A percentile compares a stretch with the other conserved stretches of the same genome.
Evolutionary conservation across 2,113 vertebrate species (phyloP).

Genomic region (Rallus limicola): DNA sequence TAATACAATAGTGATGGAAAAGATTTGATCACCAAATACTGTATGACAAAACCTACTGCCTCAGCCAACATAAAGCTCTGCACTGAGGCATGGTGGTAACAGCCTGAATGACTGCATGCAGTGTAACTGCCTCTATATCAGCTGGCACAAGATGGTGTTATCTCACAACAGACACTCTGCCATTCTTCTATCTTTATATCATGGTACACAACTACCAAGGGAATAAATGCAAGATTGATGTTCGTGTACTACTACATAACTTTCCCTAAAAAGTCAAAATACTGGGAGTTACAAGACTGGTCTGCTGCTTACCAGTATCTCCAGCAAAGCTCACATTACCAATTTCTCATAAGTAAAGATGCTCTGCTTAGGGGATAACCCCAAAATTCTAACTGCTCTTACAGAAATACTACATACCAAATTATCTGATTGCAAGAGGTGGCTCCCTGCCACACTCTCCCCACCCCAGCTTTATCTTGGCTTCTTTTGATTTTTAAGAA

Average conservation of each 20-base stretch:
- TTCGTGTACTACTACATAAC: not conserved
- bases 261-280: not conserved
- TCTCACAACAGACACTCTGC: not conserved
- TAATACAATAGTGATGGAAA: not conserved
- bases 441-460: not conserved
- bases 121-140: not conserved
- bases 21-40: not conserved
- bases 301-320: not conserved
- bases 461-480: not conserved
- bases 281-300: not conserved
- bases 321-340: not conserved
- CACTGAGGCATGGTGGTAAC: not conserved
- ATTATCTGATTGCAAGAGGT: not conserved
- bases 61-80: not conserved
- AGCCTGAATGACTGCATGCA: not conserved
- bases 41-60: not conserved
- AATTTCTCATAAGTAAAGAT: not conserved
- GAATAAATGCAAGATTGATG: not conserved
- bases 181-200: not conserved
- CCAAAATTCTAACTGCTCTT: not conserved
- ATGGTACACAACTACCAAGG: not conserved
- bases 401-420: not conserved
- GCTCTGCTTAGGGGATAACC: not conserved
- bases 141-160: not conserved
- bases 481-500: not conserved